phyloP scores from a whole-genome alignment of 2,113 vertebrate genomes.

The Zapornia atra region DNA sequence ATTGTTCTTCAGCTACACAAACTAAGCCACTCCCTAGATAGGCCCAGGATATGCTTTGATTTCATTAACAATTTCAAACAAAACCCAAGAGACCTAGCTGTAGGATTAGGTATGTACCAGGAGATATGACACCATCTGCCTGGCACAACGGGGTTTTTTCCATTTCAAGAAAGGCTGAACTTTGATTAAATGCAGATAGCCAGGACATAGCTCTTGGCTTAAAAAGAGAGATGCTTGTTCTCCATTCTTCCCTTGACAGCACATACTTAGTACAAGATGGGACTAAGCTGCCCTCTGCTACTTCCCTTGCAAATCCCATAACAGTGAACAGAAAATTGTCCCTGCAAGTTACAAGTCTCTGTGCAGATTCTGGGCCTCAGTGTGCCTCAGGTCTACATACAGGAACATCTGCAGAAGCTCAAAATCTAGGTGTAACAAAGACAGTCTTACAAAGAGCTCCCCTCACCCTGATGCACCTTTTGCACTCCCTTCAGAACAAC shows the following conservation, averaged over 20 bases:
- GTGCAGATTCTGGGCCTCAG: not conserved
- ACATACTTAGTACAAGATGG: not conserved
- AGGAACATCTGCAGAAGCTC: not conserved
- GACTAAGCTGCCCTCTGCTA: not conserved
- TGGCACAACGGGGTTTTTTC: not conserved
- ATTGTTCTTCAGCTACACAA: conserved; percentile 64
- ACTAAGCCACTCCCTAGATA: conserved; percentile 41
- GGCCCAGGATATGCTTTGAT: conserved; percentile 20
- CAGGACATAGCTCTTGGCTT: not conserved
- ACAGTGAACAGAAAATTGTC: not conserved
- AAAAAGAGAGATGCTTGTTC: not conserved
- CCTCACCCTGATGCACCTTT: not conserved
- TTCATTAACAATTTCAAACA: conserved; percentile 51
- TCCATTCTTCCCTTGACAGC: not conserved
- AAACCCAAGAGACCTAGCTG: not conserved
- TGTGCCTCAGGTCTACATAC: not conserved
- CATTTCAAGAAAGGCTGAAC: not conserved
- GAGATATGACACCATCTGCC: not conserved
- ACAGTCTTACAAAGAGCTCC: not conserved
- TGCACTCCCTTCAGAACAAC: not conserved
- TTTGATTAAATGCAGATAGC: not conserved
- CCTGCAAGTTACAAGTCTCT: not conserved
- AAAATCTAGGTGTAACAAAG: not conserved
- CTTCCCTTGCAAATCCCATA: not conserved
- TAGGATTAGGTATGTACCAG: not conserved